Percentiles rank a stretch among this genome's conserved stretches.
Evolutionary conservation across 1,140 invertebrate genomes (phyloP).

Genomic region (Aphidius gifuensis): DNA sequence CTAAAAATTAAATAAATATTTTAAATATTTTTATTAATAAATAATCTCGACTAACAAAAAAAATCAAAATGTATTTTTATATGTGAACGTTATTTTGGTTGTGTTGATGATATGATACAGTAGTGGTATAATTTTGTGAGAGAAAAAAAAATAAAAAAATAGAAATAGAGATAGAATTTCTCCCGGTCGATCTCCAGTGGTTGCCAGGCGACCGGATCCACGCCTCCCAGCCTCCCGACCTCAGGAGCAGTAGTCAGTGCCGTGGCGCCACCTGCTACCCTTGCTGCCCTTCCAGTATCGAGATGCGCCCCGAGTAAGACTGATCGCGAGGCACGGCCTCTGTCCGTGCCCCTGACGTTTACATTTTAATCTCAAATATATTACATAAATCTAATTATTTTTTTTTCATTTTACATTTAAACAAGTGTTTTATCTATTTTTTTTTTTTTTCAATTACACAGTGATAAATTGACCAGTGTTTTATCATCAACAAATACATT

Average conservation of each 20-base stretch:
- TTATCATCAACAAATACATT: no score
- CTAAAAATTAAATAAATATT: no score
- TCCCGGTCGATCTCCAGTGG: constrained; percentile 51
- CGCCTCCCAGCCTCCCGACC: constrained; percentile 29
- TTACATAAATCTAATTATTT: neutral
- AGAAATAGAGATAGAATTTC: constrained; percentile 22
- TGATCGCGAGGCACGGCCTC: constrained; percentile 33
- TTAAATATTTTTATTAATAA: no score
- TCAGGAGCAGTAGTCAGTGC: constrained; percentile 19
- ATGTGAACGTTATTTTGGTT: no score
- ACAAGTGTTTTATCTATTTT: no score
- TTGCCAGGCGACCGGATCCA: constrained; percentile 53
- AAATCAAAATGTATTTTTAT: no score
- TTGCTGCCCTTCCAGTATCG: constrained; percentile 44
- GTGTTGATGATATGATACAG: no score
- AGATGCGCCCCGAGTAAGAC: constrained; percentile 46
- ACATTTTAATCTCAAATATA: neutral
- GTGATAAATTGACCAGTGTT: no score
- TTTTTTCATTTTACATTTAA: no score
- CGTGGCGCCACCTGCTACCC: constrained; percentile 41
- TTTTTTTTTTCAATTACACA: no score
- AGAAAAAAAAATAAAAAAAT: constrained; percentile 1
- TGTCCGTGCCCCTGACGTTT: constrained; percentile 18
- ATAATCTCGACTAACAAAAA: no score
- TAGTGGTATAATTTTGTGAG: no score